Percentiles rank a stretch among this genome's conserved stretches.
phyloP scores from a whole-genome alignment of 2,113 vertebrate species.

The Phyllostomus discolor region DNA sequence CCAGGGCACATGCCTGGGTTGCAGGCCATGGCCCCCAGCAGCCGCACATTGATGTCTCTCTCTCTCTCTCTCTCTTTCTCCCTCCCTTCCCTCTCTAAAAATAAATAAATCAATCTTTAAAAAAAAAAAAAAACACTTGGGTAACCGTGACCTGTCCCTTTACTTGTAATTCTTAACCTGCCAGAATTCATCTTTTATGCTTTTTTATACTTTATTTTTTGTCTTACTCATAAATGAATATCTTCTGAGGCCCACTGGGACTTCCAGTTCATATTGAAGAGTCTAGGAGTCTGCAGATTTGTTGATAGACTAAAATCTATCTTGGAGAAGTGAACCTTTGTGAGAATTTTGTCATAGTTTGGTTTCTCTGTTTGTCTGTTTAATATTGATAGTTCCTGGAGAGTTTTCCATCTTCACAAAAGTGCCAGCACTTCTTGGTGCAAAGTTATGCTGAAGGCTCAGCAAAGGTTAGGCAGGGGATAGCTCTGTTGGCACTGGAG shows the following conservation, averaged over 20 bases:
- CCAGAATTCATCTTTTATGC: neutral
- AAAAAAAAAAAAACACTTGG: neutral
- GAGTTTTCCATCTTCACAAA: neutral
- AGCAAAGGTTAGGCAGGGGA: neutral
- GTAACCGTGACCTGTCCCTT: neutral
- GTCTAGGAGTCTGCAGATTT: neutral
- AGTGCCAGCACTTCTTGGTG: neutral
- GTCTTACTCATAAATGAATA: neutral
- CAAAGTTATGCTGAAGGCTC: neutral
- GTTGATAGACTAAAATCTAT: neutral
- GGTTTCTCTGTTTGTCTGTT: constrained; percentile 3
- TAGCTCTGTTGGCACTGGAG: neutral
- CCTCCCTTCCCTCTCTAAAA: too few species aligned
- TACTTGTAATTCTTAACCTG: neutral
- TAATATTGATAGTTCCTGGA: neutral
- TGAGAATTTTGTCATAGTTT: neutral
- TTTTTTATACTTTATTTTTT: neutral
- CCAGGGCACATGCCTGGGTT: too few species aligned
- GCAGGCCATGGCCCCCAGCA: too few species aligned
- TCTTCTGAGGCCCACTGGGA: neutral
- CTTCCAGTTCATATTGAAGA: neutral
- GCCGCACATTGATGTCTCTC: too few species aligned
- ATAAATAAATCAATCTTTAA: too few species aligned
- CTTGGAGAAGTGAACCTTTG: neutral
- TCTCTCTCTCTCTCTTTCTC: too few species aligned